Percentiles rank a stretch among this genome's conserved stretches.
Conservation (phyloP, 2,888 invertebrate species). For the Electrophaes corylata region DNA sequence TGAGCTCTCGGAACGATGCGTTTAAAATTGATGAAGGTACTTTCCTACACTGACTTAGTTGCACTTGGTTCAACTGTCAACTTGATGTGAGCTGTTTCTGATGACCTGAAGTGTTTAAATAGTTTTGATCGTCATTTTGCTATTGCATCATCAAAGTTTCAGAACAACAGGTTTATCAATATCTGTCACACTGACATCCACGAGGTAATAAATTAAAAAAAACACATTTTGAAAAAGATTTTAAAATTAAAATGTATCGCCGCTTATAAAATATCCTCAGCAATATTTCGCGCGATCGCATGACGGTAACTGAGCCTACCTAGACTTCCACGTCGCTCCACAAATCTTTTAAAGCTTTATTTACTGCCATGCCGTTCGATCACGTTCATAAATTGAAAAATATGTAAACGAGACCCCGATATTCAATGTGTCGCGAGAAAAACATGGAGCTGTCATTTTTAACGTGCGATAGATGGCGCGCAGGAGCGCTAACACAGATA, state of each 20-base stretch:
- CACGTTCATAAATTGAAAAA: constrained; percentile 71
- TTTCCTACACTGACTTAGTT: not conserved
- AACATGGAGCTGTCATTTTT: constrained; percentile 78
- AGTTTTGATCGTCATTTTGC: not conserved
- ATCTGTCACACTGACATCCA: not conserved
- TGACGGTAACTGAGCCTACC: constrained; percentile 39
- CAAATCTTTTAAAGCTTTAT: constrained; percentile 61
- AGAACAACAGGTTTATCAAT: not conserved
- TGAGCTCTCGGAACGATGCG: constrained; percentile 42
- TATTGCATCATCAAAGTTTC: not conserved
- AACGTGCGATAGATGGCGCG: constrained; percentile 69
- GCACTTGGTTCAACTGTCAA: not conserved
- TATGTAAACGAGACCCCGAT: constrained; percentile 70
- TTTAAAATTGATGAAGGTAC: constrained; percentile 61
- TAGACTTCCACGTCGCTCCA: constrained; percentile 39
- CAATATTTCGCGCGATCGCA: constrained; percentile 26
- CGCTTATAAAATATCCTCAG: constrained; percentile 18
- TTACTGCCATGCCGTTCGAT: constrained; percentile 59
- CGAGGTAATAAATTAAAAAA: constrained; percentile 4
- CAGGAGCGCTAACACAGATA: constrained; percentile 60
- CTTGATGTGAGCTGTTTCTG: not conserved
- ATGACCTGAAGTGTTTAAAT: not conserved
- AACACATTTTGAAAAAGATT: constrained; percentile 12
- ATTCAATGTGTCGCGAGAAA: constrained; percentile 71
- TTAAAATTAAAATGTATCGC: constrained; percentile 21